These are phyloP conservation scores for Mustela nigripes DNA, from an alignment of 2,113 vertebrate genomes.

Conservation along the genomic window DNA sequence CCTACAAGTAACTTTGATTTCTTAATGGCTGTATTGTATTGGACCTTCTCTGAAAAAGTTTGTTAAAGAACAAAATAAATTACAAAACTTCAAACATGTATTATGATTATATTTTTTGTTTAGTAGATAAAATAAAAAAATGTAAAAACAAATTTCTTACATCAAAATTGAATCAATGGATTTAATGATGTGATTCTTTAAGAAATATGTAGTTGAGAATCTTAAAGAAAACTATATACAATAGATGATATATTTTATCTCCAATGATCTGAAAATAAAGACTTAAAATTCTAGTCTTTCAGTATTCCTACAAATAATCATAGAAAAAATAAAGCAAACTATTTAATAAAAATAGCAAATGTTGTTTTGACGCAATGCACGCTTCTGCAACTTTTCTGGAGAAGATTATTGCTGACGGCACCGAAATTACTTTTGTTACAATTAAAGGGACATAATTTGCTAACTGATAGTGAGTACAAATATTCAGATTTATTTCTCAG, in stretches of 20 bases:
- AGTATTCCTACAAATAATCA: background rate
- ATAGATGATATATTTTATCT: background rate
- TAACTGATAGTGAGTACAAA: background rate
- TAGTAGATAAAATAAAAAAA: background rate
- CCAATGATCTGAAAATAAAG: background rate
- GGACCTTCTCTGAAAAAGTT: background rate
- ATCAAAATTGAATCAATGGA: background rate
- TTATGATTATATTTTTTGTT: constrained; percentile 3
- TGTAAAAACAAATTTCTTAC: background rate
- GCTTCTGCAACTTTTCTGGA: background rate
- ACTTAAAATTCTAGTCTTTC: background rate
- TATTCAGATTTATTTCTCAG: background rate
- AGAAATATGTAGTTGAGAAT: background rate
- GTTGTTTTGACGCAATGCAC: background rate
- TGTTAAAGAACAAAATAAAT: background rate
- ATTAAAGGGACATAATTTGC: background rate
- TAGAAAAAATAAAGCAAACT: background rate
- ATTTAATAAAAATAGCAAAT: background rate
- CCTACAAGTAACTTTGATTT: background rate
- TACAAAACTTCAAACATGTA: background rate
- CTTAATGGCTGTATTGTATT: background rate
- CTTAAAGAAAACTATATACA: background rate
- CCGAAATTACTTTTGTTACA: background rate
- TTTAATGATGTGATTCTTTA: background rate
- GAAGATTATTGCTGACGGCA: background rate